Conservation (phyloP, 2,113 vertebrate genomes). For the Mirounga angustirostris region DNA sequence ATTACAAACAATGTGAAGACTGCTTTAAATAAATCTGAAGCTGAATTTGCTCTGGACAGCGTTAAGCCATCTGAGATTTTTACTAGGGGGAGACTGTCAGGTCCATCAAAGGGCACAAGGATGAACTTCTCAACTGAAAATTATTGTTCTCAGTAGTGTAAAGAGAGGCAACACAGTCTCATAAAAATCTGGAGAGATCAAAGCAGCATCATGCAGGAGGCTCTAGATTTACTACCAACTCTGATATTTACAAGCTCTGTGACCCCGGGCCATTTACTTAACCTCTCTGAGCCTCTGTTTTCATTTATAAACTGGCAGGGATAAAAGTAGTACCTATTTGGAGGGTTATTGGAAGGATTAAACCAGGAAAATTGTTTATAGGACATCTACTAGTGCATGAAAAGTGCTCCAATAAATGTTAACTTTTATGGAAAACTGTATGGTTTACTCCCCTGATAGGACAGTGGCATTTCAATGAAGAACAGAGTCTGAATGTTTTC, state of each 20-base stretch:
- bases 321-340: background rate
- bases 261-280: background rate
- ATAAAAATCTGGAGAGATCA: background rate
- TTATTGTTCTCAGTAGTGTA: constrained; percentile 19
- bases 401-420: background rate
- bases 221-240: background rate
- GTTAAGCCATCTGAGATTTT: constrained; percentile 51
- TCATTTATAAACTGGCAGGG: background rate
- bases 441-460: background rate
- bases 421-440: background rate
- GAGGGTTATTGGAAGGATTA: background rate
- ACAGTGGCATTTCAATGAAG: background rate
- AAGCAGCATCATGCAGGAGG: background rate
- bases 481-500: background rate
- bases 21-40: constrained; percentile 68
- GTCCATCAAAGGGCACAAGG: background rate
- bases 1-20: constrained; percentile 56
- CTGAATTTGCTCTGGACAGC: constrained; percentile 53
- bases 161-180: background rate
- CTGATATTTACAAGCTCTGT: background rate
- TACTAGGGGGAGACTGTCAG: background rate
- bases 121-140: constrained; percentile 37
- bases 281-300: background rate
- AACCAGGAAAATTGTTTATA: background rate
- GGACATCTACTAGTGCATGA: background rate